phyloP scores from a whole-genome alignment of 2,888 invertebrate genomes.

The Uropetala carovei region DNA sequence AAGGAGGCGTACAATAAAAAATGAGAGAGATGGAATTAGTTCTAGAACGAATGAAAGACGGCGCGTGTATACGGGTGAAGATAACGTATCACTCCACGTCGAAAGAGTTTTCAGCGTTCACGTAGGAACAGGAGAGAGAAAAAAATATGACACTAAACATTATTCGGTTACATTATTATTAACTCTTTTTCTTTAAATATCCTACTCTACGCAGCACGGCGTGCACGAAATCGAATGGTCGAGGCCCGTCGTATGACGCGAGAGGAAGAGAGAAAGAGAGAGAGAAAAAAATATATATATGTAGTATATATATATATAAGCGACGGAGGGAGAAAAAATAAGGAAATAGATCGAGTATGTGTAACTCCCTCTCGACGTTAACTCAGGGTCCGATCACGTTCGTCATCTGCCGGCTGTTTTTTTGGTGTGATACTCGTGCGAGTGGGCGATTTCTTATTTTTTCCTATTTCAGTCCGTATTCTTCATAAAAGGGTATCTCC shows the following conservation, averaged over 20 bases:
- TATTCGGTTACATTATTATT: constrained; percentile 49
- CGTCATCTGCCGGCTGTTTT: constrained; percentile 28
- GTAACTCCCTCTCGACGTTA: neutral
- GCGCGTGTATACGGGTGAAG: constrained; percentile 23
- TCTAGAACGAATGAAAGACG: too few species aligned
- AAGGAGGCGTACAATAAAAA: too few species aligned
- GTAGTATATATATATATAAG: too few species aligned
- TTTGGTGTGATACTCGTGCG: constrained; percentile 32
- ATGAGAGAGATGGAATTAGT: too few species aligned
- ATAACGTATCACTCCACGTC: constrained; percentile 41
- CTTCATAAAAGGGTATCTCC: constrained; percentile 20
- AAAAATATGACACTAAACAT: constrained; percentile 59
- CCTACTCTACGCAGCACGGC: constrained; percentile 50
- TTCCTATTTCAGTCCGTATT: constrained; percentile 21
- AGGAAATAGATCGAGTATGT: neutral
- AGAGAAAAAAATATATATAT: too few species aligned
- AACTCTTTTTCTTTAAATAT: constrained; percentile 28
- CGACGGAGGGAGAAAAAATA: neutral
- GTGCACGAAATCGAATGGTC: constrained; percentile 17
- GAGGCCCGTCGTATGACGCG: neutral
- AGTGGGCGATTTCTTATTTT: neutral
- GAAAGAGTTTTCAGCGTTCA: constrained; percentile 16
- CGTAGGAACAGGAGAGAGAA: constrained; percentile 59
- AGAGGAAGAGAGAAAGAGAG: constrained; percentile 34
- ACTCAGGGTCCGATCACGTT: constrained; percentile 13